Evolutionary conservation across 2,113 vertebrate species (phyloP).

Genomic region (Mastomys coucha): DNA sequence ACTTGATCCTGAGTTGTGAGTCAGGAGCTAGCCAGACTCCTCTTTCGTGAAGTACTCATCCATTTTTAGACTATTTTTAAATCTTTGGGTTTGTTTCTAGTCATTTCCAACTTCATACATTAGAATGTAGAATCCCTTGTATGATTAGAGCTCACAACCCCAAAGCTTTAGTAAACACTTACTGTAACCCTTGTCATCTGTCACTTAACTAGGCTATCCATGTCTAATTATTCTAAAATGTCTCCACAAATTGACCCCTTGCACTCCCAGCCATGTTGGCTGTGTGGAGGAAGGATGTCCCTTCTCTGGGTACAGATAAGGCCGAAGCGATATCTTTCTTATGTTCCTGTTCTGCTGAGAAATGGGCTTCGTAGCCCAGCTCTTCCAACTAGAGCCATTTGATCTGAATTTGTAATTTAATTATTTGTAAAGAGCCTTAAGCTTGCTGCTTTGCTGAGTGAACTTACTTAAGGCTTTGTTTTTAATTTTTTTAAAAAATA

Average conservation of each 20-base stretch:
- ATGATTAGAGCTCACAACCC: constrained; percentile 32
- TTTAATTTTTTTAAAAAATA: constrained; percentile 49
- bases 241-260: constrained; percentile 18
- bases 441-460: background rate
- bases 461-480: constrained; percentile 60
- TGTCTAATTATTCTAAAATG: constrained; percentile 66
- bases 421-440: constrained; percentile 54
- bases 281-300: background rate
- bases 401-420: constrained; percentile 9
- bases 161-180: background rate
- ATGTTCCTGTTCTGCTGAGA: background rate
- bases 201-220: constrained; percentile 52
- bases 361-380: background rate
- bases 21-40: background rate
- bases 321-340: background rate
- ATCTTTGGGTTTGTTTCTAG: constrained; percentile 17
- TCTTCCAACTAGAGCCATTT: background rate
- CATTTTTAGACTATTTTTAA: background rate
- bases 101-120: background rate
- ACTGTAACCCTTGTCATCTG: background rate
- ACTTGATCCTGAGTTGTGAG: background rate
- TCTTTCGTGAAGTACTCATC: constrained; percentile 31
- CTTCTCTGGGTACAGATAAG: background rate
- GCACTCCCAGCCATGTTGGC: background rate
- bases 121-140: constrained; percentile 1